A percentile compares a stretch with the other conserved stretches of the same genome.
Evolutionary conservation across 1,140 invertebrate genomes (phyloP).

Genomic region (Drosophila sturtevanti): DNA sequence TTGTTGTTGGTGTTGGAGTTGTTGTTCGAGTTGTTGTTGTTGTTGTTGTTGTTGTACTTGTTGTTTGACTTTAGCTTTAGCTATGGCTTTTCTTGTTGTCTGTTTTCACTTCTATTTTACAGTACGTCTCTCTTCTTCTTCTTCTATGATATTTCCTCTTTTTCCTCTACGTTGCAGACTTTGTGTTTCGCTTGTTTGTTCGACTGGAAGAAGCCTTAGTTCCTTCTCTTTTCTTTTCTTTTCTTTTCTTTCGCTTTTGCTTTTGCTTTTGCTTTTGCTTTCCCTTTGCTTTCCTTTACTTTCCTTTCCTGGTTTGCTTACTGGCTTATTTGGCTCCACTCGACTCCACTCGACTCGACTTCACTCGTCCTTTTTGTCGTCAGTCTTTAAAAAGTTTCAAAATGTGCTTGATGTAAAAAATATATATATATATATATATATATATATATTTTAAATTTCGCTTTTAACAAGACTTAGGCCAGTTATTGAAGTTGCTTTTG

Average conservation of each 20-base stretch:
- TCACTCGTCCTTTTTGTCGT: conserved; percentile 22
- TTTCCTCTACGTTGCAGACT: conserved; percentile 24
- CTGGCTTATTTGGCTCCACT: conserved; percentile 7
- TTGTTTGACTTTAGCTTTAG: conserved; percentile 33
- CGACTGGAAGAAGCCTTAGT: conserved; percentile 1
- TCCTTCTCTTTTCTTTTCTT: not conserved
- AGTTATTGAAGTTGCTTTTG: conserved; percentile 35
- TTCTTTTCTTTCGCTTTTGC: not conserved
- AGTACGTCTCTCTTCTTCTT: not conserved
- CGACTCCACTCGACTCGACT: not conserved
- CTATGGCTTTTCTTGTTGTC: conserved; percentile 24
- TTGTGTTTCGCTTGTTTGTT: conserved; percentile 18
- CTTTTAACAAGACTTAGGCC: conserved; percentile 27
- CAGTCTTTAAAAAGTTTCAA: conserved; percentile 71
- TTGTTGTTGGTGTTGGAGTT: conserved; percentile 13
- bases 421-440: conserved; percentile 63
- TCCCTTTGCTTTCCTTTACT: not conserved
- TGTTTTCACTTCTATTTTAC: conserved; percentile 18
- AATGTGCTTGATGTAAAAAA: conserved; percentile 78
- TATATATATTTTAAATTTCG: not conserved
- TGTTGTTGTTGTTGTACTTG: conserved; percentile 27
- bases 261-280: not conserved
- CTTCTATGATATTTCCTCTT: conserved; percentile 1
- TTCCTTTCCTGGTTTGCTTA: not conserved
- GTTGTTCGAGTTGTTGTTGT: conserved; percentile 19